These are phyloP conservation scores for Progne subis DNA, from an alignment of 2,113 vertebrate genomes.

Conservation along the genomic window DNA sequence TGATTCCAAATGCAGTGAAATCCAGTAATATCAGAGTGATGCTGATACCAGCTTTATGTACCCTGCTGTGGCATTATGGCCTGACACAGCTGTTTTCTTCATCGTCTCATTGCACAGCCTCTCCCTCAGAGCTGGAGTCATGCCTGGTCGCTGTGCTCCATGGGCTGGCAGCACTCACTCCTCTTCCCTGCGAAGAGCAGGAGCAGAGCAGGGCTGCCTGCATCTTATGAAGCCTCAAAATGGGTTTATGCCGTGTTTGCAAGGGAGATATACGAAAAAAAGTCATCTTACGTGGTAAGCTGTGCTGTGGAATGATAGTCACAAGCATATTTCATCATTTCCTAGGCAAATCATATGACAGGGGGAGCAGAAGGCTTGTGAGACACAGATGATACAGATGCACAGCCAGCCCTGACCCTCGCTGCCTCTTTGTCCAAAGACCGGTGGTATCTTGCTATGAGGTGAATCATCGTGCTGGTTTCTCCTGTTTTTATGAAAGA, in stretches of 20 bases:
- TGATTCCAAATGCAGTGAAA: background rate
- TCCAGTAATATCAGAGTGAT: background rate
- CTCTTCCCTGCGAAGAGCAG: background rate
- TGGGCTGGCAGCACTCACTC: background rate
- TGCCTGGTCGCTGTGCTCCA: background rate
- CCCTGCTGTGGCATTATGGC: background rate
- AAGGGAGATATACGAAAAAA: background rate
- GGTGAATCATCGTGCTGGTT: background rate
- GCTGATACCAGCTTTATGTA: background rate
- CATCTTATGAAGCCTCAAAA: background rate
- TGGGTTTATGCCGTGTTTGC: background rate
- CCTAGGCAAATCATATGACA: background rate
- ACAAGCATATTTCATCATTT: background rate
- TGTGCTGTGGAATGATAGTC: background rate
- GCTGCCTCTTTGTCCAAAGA: background rate
- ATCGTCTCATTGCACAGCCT: accelerated
- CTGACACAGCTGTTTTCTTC: background rate
- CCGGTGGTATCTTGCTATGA: background rate
- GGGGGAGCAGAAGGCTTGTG: background rate
- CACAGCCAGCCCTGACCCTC: background rate
- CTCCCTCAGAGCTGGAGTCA: background rate
- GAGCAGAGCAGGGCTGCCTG: background rate
- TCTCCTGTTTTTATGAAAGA: conserved; percentile 15
- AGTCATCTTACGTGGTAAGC: background rate
- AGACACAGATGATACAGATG: background rate